phyloP scores from a whole-genome alignment of 2,888 invertebrate species.

The Leptinotarsa haldemani region DNA sequence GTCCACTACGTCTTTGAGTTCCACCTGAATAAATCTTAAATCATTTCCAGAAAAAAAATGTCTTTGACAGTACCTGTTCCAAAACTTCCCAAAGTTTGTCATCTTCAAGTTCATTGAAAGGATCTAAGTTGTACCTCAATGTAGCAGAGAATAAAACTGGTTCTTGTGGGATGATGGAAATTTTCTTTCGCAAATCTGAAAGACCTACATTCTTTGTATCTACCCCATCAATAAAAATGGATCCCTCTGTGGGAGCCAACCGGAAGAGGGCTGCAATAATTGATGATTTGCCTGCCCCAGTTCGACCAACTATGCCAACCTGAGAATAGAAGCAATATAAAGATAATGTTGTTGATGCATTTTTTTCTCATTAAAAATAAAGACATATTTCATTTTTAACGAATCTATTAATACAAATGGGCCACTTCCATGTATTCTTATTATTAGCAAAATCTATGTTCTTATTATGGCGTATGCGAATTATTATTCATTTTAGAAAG shows the following conservation, averaged over 20 bases:
- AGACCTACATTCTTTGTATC: conserved; percentile 79
- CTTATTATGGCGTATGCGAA: no score
- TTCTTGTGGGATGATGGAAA: conserved; percentile 81
- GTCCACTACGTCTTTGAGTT: conserved; percentile 77
- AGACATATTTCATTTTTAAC: no score
- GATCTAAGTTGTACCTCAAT: conserved; percentile 88
- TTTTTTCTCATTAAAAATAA: no score
- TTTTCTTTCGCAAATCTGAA: conserved; percentile 80
- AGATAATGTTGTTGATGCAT: no score
- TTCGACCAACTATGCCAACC: conserved; percentile 85
- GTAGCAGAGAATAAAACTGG: conserved; percentile 76
- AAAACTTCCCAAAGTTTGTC: conserved; percentile 81
- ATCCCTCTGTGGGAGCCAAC: conserved; percentile 73
- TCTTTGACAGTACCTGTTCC: conserved; percentile 68
- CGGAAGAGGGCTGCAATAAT: conserved; percentile 84
- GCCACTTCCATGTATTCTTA: no score
- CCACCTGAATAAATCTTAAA: conserved; percentile 69
- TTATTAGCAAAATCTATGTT: no score
- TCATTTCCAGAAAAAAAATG: no score
- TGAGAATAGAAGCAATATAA: conserved; percentile 65
- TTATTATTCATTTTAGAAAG: no score
- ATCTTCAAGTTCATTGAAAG: conserved; percentile 80
- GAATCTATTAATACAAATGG: no score
- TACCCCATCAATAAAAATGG: conserved; percentile 75
- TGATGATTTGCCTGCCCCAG: conserved; percentile 86